Base-by-base conservation (phyloP, 2,797 vertebrate genomes). In the Myripristis jacobus region DNA sequence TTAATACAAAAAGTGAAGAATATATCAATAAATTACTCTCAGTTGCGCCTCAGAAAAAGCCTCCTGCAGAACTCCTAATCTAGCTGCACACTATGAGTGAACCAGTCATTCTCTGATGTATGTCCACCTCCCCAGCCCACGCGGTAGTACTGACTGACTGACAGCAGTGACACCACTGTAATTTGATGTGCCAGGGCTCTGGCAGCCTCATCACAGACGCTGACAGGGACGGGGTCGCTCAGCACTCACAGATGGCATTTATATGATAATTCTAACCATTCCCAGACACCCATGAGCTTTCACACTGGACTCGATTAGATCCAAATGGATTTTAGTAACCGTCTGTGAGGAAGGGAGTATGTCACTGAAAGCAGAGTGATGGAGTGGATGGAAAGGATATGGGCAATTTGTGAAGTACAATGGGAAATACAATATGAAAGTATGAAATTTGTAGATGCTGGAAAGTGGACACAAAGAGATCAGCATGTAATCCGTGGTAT, bases 191-290 rank as follows among this genome's bases (percentile, higher is more conserved):
- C 81, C 80, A 87, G 82, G 82, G 73, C 79, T 70, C 64, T 90
- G 91, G 87, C 85, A 92, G 88, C 82, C 85, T 85, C 88, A 90
- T 91, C 87, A 87, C 84, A 84, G 54, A 77, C 63, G 72, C 62
- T 36, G 80, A 82, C 73, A 70, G 72, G 70, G 77, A 73, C 65
- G 65, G 53, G 73, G 77, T 85, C 51, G 66, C 87, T 80, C 77
- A 62, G 79, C 79, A 73, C 84, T 86, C 84, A 82, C 83, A 91
- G 87, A 91, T 88, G 86, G 88, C 85, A 91, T 93, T 90, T 90
- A 89, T 90, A 90, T 91, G 89, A 91, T 92, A 85, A 91, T 91
- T 87, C 86, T 80, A 80, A 85, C 80, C 87, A 90, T 85, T 88
- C 87, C 70, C 82, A 88, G 80, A 88, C 80, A 87, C 83, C 87